Conservation (phyloP, 2,888 invertebrate genomes). For the Agrochola lychnidis region DNA sequence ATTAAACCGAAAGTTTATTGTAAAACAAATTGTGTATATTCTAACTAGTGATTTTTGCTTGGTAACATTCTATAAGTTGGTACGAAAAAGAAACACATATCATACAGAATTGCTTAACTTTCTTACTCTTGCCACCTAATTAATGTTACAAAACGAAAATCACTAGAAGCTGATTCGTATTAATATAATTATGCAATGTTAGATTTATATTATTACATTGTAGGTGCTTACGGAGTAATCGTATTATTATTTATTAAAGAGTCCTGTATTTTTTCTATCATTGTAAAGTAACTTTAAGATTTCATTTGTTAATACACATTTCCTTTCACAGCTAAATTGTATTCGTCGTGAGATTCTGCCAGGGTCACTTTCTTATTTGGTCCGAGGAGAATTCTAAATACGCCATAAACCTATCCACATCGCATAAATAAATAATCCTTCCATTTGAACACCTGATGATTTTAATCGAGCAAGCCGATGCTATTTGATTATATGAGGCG, state of each 20-base stretch:
- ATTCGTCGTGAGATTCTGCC: constrained; percentile 13
- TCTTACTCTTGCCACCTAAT: neutral
- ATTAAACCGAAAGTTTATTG: constrained; percentile 12
- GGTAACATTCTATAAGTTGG: neutral
- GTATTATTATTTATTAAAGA: constrained; percentile 57
- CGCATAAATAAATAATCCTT: neutral
- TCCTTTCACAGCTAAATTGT: neutral
- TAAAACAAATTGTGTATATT: constrained; percentile 32
- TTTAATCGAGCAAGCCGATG: neutral
- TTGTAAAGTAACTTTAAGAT: constrained; percentile 41
- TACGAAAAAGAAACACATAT: constrained; percentile 13
- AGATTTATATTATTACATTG: constrained; percentile 55
- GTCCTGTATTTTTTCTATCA: constrained; percentile 68
- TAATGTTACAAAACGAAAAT: constrained; percentile 14
- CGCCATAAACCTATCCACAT: neutral
- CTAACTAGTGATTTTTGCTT: constrained; percentile 11
- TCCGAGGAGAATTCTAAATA: neutral
- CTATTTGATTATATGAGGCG: neutral
- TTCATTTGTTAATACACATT: neutral
- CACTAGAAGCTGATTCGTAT: constrained; percentile 11
- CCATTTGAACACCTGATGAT: neutral
- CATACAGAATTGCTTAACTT: constrained; percentile 3
- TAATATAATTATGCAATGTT: constrained; percentile 57
- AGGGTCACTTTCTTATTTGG: neutral
- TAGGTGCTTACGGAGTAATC: constrained; percentile 66